These are phyloP conservation scores for Hemicrepidius hirtus DNA, from an alignment of 2,888 invertebrate genomes.

Conservation along the genomic window DNA sequence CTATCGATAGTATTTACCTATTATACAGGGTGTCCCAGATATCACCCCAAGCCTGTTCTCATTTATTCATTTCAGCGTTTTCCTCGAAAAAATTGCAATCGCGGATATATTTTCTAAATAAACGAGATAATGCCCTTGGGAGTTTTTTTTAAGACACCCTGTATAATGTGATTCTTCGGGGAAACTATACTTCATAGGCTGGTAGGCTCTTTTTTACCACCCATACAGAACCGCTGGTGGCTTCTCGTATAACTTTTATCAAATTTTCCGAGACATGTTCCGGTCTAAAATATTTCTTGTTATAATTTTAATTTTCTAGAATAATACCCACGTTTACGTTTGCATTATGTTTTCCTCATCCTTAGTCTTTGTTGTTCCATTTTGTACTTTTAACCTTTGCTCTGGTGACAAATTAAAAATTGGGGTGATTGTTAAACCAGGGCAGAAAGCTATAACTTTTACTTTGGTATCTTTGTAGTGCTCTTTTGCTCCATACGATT, in stretches of 20 bases:
- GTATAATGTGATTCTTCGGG: no score
- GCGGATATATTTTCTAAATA: no score
- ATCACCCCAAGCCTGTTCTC: no score
- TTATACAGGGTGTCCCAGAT: no score
- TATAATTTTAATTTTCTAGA: neutral
- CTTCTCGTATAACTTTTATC: neutral
- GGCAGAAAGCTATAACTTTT: slow-evolving; percentile 54
- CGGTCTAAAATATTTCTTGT: neutral
- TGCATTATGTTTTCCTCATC: neutral
- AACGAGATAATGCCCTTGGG: no score
- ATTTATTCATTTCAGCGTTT: no score
- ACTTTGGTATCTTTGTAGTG: slow-evolving; percentile 38
- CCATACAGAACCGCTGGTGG: neutral
- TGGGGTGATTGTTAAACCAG: slow-evolving; percentile 44
- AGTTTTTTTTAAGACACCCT: no score
- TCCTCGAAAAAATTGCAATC: no score
- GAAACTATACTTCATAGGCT: neutral
- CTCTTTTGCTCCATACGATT: slow-evolving; percentile 35
- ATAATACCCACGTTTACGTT: neutral
- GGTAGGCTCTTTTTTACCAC: neutral
- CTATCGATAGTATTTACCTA: no score
- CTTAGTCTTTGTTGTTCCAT: neutral
- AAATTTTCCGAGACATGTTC: neutral
- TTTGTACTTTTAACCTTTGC: no score
- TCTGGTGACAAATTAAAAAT: neutral